phyloP scores from a whole-genome alignment of 2,113 vertebrate genomes.

The Ciconia boyciana region DNA sequence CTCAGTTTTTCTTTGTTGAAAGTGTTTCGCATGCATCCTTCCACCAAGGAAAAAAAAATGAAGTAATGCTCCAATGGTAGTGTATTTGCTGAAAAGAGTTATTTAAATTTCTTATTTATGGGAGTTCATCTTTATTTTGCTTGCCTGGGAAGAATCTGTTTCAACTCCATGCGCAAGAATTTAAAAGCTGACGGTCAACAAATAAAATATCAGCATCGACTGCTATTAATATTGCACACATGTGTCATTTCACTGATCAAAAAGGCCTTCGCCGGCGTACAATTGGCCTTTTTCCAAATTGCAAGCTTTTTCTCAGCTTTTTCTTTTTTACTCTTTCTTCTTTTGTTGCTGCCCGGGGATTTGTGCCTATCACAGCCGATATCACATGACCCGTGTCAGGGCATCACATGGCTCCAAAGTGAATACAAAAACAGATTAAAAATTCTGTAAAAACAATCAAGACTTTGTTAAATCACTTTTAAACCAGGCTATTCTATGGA shows the following conservation, averaged over 20 bases:
- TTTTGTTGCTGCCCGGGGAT: constrained; percentile 82
- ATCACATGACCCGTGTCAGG: constrained; percentile 81
- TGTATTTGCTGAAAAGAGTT: constrained; percentile 39
- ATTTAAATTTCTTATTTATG: constrained; percentile 50
- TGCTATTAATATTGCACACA: constrained; percentile 87
- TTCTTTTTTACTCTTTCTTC: constrained; percentile 78
- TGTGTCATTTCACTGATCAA: constrained; percentile 82
- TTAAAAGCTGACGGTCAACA: constrained; percentile 59
- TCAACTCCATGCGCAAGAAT: constrained; percentile 56
- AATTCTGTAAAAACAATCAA: constrained; percentile 73
- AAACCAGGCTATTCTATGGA: background rate
- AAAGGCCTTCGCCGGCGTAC: constrained; percentile 72
- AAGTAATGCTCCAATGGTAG: constrained; percentile 8
- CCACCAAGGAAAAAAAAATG: constrained; percentile 25
- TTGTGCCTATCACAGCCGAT: constrained; percentile 79
- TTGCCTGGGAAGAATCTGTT: constrained; percentile 44
- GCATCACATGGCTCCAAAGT: constrained; percentile 79
- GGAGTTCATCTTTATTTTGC: constrained; percentile 57
- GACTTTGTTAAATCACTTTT: constrained; percentile 67
- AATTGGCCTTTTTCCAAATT: constrained; percentile 81
- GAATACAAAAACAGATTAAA: constrained; percentile 76
- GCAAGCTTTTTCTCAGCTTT: constrained; percentile 81
- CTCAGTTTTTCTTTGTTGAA: constrained; percentile 29
- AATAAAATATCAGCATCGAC: constrained; percentile 77
- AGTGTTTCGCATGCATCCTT: constrained; percentile 14